Conservation (phyloP, 2,113 vertebrate genomes). For the Psittacus erithacus region DNA sequence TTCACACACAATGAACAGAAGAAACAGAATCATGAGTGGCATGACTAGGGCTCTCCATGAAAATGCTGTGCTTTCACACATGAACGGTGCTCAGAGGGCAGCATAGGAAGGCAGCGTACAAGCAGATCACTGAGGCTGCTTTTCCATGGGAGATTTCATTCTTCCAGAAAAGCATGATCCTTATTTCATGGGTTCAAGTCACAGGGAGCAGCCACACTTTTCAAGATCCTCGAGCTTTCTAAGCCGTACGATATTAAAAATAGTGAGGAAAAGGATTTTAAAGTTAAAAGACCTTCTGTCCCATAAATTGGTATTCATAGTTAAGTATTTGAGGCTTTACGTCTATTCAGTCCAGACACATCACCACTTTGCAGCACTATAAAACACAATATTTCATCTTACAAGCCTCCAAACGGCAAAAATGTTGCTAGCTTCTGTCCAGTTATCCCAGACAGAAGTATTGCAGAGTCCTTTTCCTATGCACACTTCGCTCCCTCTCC, state of each 20-base stretch:
- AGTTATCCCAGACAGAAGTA: not conserved
- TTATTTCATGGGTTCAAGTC: not conserved
- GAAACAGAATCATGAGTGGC: not conserved
- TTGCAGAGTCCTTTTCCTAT: not conserved
- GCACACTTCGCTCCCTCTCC: fast-evolving
- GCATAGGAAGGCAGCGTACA: not conserved
- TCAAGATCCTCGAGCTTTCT: not conserved
- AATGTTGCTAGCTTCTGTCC: not conserved
- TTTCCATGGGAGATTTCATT: not conserved
- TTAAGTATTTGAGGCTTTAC: not conserved
- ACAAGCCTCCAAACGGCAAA: not conserved
- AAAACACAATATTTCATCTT: not conserved
- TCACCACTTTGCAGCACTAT: not conserved
- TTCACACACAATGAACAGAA: not conserved
- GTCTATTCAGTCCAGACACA: not conserved
- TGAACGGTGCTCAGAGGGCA: fast-evolving
- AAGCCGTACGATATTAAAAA: not conserved
- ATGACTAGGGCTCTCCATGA: not conserved
- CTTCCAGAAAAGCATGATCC: not conserved
- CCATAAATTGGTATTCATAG: not conserved
- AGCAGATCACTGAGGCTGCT: not conserved
- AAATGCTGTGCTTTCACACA: not conserved
- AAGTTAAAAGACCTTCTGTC: not conserved
- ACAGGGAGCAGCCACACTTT: not conserved
- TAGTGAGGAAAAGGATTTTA: not conserved